Conservation (phyloP, 2,113 vertebrate genomes). For the Felis chaus region DNA sequence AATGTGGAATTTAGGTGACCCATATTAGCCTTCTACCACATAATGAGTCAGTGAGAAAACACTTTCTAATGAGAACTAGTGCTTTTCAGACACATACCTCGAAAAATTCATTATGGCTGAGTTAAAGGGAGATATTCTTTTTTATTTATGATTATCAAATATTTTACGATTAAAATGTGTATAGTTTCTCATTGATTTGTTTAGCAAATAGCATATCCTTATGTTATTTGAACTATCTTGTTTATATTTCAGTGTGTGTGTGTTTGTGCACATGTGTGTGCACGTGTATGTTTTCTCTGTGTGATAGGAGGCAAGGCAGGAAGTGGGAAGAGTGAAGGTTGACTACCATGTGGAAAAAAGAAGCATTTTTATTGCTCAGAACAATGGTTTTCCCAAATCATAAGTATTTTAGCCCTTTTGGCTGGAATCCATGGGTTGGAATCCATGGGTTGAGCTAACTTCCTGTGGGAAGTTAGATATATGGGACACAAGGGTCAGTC, state of each 20-base stretch:
- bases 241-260: background rate
- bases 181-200: background rate
- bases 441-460: background rate
- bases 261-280: background rate
- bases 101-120: background rate
- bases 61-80: background rate
- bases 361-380: background rate
- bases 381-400: background rate
- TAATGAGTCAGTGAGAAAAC: background rate
- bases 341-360: background rate
- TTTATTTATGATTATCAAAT: background rate
- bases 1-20: background rate
- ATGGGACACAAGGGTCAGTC: background rate
- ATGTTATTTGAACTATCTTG: background rate
- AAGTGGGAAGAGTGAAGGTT: background rate
- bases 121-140: background rate
- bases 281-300: background rate
- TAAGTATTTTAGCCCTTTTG: background rate
- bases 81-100: background rate
- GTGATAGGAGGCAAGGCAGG: background rate
- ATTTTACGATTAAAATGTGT: background rate
- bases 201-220: background rate
- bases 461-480: background rate
- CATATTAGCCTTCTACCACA: background rate
- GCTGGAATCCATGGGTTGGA: background rate